These are phyloP conservation scores for Exocentrus adspersus DNA, from an alignment of 2,888 invertebrate species.

Conservation along the genomic window DNA sequence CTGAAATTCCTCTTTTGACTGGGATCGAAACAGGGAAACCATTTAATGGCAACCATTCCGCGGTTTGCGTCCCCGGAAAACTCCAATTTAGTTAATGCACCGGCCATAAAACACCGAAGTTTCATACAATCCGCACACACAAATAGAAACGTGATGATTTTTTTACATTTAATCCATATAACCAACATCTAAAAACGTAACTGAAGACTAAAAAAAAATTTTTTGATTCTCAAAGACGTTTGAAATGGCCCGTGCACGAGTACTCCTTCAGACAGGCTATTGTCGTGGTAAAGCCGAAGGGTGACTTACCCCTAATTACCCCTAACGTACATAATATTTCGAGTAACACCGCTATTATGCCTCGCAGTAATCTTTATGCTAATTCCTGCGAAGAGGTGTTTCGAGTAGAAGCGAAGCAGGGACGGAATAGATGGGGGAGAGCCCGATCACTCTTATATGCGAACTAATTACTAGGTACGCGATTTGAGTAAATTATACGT, in stretches of 20 bases:
- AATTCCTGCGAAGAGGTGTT: constrained; percentile 9
- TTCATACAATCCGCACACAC: too few species aligned
- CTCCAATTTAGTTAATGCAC: too few species aligned
- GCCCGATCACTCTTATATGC: neutral
- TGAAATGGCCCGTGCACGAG: neutral
- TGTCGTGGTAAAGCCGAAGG: neutral
- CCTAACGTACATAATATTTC: constrained; percentile 25
- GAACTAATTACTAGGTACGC: constrained; percentile 6
- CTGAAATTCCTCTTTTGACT: too few species aligned
- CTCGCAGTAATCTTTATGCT: constrained; percentile 26
- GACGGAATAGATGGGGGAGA: constrained; percentile 11
- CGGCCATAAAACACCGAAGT: too few species aligned
- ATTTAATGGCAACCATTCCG: too few species aligned
- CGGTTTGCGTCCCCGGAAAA: too few species aligned
- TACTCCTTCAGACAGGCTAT: neutral
- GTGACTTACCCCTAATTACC: constrained; percentile 13
- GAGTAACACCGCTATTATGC: constrained; percentile 24
- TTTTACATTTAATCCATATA: too few species aligned
- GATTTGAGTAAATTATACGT: constrained; percentile 5
- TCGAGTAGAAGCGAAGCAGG: neutral
- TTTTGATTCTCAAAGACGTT: too few species aligned
- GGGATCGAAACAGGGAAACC: too few species aligned
- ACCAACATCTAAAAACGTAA: too few species aligned
- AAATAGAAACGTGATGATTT: too few species aligned
- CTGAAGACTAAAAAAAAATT: too few species aligned